Conservation (phyloP, 2,888 invertebrate species). For the Phorcus lineatus region DNA sequence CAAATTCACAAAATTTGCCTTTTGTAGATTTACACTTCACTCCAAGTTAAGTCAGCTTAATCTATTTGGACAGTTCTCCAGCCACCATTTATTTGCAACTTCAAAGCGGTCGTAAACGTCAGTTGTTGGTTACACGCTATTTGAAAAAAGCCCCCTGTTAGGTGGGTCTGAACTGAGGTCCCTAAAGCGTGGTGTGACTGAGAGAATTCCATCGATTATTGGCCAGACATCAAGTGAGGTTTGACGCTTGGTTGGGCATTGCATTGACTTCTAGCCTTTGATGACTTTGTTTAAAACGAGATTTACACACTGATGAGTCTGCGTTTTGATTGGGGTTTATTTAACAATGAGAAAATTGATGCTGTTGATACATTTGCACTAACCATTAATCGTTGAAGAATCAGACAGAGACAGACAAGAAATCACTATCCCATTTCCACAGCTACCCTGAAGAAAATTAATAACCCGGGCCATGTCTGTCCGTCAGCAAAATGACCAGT, state of each 20-base stretch:
- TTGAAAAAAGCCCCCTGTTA: not conserved
- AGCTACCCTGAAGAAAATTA: not conserved
- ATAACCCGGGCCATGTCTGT: not conserved
- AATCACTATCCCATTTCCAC: not conserved
- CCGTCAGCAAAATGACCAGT: not conserved
- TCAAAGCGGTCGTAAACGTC: not conserved
- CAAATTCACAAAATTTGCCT: no score
- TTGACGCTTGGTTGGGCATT: not conserved
- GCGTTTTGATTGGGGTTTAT: not conserved
- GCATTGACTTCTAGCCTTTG: not conserved
- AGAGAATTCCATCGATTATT: conserved; percentile 5
- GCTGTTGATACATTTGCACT: not conserved
- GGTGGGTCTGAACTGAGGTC: not conserved
- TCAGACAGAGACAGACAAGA: not conserved
- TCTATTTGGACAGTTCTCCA: no score
- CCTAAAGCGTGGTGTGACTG: not conserved
- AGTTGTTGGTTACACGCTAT: not conserved
- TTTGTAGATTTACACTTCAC: no score
- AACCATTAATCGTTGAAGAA: not conserved
- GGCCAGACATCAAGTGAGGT: not conserved
- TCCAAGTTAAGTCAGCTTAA: no score
- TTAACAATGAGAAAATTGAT: conserved; percentile 11
- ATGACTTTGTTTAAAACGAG: not conserved
- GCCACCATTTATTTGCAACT: no score
- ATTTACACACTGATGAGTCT: not conserved